Conservation (phyloP, 2,113 vertebrate species). For the Salvelinus fontinalis region DNA sequence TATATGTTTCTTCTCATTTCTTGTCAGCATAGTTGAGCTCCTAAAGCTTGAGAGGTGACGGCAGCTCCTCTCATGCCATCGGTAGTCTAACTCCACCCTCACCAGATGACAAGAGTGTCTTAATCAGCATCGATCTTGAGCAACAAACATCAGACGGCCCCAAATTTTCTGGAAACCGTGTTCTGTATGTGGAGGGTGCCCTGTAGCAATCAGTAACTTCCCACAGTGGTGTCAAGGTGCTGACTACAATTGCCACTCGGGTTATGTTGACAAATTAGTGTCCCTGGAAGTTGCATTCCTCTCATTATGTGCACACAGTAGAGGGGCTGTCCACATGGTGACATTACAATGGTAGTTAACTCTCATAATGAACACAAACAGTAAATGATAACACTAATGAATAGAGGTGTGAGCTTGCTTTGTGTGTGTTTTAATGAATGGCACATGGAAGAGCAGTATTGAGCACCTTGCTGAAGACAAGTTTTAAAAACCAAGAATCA, state of each 20-base stretch:
- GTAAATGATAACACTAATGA: too few species aligned
- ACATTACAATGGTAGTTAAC: constrained; percentile 6
- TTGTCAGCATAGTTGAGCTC: too few species aligned
- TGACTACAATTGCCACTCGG: constrained; percentile 64
- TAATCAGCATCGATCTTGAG: not conserved
- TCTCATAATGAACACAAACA: not conserved
- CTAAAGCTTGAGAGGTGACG: not conserved
- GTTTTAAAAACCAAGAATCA: constrained; percentile 54
- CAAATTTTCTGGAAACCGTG: not conserved
- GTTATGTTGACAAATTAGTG: constrained; percentile 61
- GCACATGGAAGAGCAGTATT: not conserved
- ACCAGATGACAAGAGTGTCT: not conserved
- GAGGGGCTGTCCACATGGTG: constrained; percentile 34
- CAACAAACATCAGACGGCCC: not conserved
- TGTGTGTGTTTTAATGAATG: not conserved
- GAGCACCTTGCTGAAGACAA: constrained; percentile 3
- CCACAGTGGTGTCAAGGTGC: constrained; percentile 46
- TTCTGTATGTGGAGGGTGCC: constrained; percentile 2
- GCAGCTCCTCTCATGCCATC: not conserved
- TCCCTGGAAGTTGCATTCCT: constrained; percentile 57
- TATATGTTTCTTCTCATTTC: not conserved
- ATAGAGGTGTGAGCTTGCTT: too few species aligned
- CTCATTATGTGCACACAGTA: constrained; percentile 32
- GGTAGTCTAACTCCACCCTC: not conserved
- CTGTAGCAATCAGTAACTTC: constrained; percentile 57